Percentiles rank a stretch among this genome's conserved stretches.
These are phyloP conservation scores for Silurus asotus DNA, from an alignment of 2,113 vertebrate genomes.

Conservation along the genomic window DNA sequence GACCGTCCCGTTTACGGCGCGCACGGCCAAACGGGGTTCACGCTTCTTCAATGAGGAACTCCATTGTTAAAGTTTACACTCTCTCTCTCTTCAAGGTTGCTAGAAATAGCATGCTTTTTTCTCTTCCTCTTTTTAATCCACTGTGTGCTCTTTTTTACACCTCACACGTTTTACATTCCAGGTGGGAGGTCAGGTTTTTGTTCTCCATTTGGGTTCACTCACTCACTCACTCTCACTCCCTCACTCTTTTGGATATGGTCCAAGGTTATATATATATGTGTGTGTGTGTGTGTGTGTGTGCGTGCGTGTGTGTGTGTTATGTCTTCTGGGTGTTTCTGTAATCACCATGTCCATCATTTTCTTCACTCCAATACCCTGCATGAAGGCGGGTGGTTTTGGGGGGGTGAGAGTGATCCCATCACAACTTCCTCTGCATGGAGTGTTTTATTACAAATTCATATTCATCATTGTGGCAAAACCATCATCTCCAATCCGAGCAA, in stretches of 20 bases:
- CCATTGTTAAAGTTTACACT: conserved; percentile 88
- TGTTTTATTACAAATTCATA: conserved; percentile 49
- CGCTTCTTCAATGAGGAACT: conserved; percentile 98
- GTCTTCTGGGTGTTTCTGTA: conserved; percentile 17
- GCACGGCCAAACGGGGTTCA: conserved; percentile 95
- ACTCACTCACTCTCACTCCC: conserved; percentile 28
- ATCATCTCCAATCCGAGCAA: conserved; percentile 56
- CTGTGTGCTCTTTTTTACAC: conserved; percentile 38
- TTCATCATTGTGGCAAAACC: conserved; percentile 52
- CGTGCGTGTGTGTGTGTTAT: conserved; percentile 43
- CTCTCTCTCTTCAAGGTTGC: conserved; percentile 86
- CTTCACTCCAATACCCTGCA: conserved; percentile 53
- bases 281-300: conserved; percentile 44
- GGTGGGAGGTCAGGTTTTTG: background rate
- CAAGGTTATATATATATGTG: conserved; percentile 15
- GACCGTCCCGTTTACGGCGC: conserved; percentile 97
- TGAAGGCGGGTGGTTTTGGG: conserved; percentile 46
- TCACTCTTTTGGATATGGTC: conserved; percentile 41
- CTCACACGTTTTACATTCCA: conserved; percentile 20
- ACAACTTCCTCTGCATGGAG: conserved; percentile 61
- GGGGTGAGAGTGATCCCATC: conserved; percentile 26
- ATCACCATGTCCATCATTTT: conserved; percentile 14
- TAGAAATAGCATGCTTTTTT: conserved; percentile 64
- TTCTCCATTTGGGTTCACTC: conserved; percentile 5
- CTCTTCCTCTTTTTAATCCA: conserved; percentile 43